Evolutionary conservation across 2,797 vertebrate species (phyloP), one percentile per base, ranked within the genome.

Genomic region (Arnoldichthys spilopterus): DNA sequence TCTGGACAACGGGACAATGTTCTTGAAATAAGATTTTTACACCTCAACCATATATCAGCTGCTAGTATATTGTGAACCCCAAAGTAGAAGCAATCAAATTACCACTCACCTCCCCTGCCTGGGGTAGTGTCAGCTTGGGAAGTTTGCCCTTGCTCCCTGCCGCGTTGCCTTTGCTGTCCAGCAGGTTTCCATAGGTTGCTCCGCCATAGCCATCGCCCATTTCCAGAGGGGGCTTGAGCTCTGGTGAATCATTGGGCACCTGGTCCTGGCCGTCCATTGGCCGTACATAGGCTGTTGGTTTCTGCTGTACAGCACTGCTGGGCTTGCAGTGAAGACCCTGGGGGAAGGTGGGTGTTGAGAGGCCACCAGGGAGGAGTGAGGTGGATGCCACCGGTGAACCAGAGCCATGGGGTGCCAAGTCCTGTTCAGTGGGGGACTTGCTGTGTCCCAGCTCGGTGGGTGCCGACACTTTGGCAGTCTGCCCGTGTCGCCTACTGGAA

Each of bases 231-330:
- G 92, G 94, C 85, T 98, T 99, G 53, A 98, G 93, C 80, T 97
- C 94, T 0, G 97, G 96, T 0, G 97, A 97, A 82, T 96, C 94
- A 11, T 84, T 93, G 0, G 94, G 91, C 30, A 92, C 92, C 90
- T 98, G 97, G 81, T 99, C 98, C 88, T 97, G 98, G 78, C 96
- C 97, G 22, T 99, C 97, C 97, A 99, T 98, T 77, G 98, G 98
- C 72, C 97, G 93, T 69, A 99, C 97, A 0, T 98, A 99, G 2
- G 98, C 98, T 0, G 97, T 98, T 51, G 98, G 98, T 90, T 99
- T 99, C 88, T 95, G 95, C 80, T 95, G 95, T 92, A 97, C 93
- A 75, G 88, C 89, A 12, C 90, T 88, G 70, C 88, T 92, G 24
- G 91, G 92, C 90, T 98, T 98, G 20, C 95, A 95, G 16, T 94